Percentiles rank a stretch among this genome's conserved stretches.
These are phyloP conservation scores for Ondatra zibethicus DNA, from an alignment of 2,113 vertebrate species.

Conservation along the genomic window DNA sequence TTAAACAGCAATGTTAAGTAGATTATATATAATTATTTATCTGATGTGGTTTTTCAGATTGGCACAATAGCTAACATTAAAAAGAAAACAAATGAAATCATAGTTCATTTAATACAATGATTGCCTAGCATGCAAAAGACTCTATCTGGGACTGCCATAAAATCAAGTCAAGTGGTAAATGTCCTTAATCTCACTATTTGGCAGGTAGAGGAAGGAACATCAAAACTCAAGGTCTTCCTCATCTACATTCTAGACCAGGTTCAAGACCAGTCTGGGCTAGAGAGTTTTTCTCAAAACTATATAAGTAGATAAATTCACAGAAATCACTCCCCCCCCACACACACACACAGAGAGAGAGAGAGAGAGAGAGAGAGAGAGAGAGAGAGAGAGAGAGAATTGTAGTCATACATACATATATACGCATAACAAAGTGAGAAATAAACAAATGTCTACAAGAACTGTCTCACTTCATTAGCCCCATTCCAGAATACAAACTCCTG, in stretches of 20 bases:
- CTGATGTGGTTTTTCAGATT: not conserved
- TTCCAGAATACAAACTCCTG: not conserved
- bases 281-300: not conserved
- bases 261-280: not conserved
- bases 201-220: not conserved
- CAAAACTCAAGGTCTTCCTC: not conserved
- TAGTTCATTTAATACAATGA: not conserved
- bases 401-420: not conserved
- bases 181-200: not conserved
- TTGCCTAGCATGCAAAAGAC: too few species aligned
- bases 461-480: not conserved
- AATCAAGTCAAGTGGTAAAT: not conserved
- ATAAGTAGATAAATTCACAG: not conserved
- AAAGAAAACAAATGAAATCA: not conserved
- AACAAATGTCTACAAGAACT: not conserved
- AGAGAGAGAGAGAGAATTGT: too few species aligned
- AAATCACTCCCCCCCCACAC: too few species aligned
- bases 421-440: not conserved
- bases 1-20: not conserved
- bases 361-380: too few species aligned
- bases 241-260: not conserved
- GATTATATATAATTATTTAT: not conserved
- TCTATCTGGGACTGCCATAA: not conserved
- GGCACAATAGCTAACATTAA: not conserved
- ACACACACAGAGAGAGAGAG: too few species aligned